A percentile compares a stretch with the other conserved stretches of the same genome.
phyloP scores from a whole-genome alignment of 53 echinoderm and acorn worm species.

The Stichopus horrens region DNA sequence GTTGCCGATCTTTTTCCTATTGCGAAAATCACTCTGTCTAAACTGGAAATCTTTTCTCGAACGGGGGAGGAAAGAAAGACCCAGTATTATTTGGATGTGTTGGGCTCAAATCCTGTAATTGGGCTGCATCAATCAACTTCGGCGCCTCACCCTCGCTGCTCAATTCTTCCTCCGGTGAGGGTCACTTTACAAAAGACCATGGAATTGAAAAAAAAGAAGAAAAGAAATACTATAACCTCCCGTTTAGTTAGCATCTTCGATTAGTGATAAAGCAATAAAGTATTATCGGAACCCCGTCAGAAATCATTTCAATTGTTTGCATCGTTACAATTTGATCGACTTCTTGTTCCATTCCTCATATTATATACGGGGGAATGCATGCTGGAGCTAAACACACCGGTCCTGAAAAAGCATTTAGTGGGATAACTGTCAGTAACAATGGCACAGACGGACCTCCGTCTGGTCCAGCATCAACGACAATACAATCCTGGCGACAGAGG shows the following conservation, averaged over 20 bases:
- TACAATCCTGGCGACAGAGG: slow-evolving; percentile 19
- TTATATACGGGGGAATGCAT: background rate
- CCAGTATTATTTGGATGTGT: slow-evolving; percentile 25
- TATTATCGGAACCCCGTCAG: slow-evolving; percentile 22
- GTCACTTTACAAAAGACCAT: slow-evolving; percentile 12
- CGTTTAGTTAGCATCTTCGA: slow-evolving; percentile 21
- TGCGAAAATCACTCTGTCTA: slow-evolving; percentile 23
- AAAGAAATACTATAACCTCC: background rate
- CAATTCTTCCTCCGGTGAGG: slow-evolving; percentile 15
- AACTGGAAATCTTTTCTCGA: slow-evolving; percentile 22
- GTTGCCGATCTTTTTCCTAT: slow-evolving; percentile 23
- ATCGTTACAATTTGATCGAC: slow-evolving; percentile 22
- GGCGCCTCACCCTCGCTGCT: slow-evolving; percentile 14
- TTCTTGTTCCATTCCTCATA: background rate
- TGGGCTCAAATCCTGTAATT: slow-evolving; percentile 33
- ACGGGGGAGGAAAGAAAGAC: background rate
- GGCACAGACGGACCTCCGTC: slow-evolving; percentile 14
- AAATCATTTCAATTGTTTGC: slow-evolving; percentile 29
- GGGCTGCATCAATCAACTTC: slow-evolving; percentile 23
- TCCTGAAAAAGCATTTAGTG: slow-evolving; percentile 3
- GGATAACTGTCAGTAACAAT: slow-evolving; percentile 29
- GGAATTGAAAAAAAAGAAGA: too few species aligned
- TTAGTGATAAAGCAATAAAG: slow-evolving; percentile 42
- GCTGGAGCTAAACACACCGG: slow-evolving; percentile 14
- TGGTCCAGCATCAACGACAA: background rate